A percentile compares a stretch with the other conserved stretches of the same genome.
Evolutionary conservation across 2,888 invertebrate genomes (phyloP).

Genomic region (Eilema caniola): DNA sequence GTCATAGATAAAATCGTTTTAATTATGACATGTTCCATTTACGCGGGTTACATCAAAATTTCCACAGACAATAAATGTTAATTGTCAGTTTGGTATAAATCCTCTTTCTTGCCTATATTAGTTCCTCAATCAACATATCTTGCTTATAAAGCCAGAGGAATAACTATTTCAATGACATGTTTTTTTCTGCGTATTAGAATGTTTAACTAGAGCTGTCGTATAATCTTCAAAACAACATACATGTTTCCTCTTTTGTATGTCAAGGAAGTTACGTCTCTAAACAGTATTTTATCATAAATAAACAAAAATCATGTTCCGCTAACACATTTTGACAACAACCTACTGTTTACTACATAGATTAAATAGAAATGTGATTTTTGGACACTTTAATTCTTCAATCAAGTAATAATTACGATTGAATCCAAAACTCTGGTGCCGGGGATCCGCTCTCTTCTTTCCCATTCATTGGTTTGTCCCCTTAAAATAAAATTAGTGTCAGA

Average conservation of each 20-base stretch:
- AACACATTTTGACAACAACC: not conserved
- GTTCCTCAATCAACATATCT: slow-evolving; percentile 21
- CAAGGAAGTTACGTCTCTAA: slow-evolving; percentile 1
- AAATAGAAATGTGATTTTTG: not conserved
- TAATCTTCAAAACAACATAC: not conserved
- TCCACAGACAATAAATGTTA: slow-evolving; percentile 41
- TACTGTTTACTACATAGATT: not conserved
- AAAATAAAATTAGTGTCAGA: not conserved
- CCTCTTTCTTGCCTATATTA: slow-evolving; percentile 24
- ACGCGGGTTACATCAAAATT: slow-evolving; percentile 30
- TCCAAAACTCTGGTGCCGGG: not conserved
- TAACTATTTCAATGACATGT: slow-evolving; percentile 29
- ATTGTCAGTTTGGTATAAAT: slow-evolving; percentile 26
- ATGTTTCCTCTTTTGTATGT: not conserved
- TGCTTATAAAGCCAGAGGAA: slow-evolving; percentile 48
- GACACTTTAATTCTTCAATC: not conserved
- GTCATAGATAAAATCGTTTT: not conserved
- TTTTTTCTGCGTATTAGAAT: slow-evolving; percentile 9
- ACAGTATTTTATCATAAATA: not conserved
- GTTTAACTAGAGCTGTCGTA: slow-evolving; percentile 6
- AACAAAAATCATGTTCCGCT: not conserved
- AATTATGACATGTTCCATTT: slow-evolving; percentile 20
- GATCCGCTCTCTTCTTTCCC: not conserved
- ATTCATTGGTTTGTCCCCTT: not conserved
- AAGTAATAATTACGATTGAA: not conserved